Evolutionary conservation across 2,888 invertebrate species (phyloP).

Genomic region (Drosophila barbarae): DNA sequence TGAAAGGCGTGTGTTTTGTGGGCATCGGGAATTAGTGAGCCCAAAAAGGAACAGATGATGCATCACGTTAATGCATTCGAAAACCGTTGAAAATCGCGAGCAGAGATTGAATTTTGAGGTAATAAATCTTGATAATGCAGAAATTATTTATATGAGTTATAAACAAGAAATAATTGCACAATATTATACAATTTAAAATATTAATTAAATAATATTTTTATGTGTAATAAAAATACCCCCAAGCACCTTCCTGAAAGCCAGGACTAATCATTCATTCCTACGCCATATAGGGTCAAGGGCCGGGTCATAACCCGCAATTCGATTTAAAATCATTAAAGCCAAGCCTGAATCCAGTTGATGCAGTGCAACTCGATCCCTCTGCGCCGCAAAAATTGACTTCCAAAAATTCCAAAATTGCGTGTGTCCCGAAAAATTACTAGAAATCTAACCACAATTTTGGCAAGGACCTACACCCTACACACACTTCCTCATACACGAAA

Average conservation of each 20-base stretch:
- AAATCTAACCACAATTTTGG: slow-evolving; percentile 29
- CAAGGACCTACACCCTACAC: not conserved
- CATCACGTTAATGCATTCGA: not conserved
- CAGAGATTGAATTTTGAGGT: not conserved
- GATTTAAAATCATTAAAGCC: slow-evolving; percentile 60
- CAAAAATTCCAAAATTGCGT: slow-evolving; percentile 17
- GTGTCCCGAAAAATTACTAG: slow-evolving; percentile 14
- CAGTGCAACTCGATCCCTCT: not conserved
- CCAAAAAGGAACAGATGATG: not conserved
- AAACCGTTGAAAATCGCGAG: not conserved
- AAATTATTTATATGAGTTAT: too few relatives aligned
- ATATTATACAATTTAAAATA: too few relatives aligned
- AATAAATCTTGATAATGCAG: too few relatives aligned
- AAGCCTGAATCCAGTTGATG: slow-evolving; percentile 19
- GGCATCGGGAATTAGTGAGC: not conserved
- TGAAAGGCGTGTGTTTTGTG: slow-evolving; percentile 14
- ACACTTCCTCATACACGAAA: not conserved
- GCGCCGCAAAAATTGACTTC: slow-evolving; percentile 22
- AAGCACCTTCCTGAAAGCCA: too few relatives aligned
- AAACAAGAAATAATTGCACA: too few relatives aligned
- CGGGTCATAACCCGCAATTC: too few relatives aligned
- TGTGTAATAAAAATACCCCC: too few relatives aligned
- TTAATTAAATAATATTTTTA: too few relatives aligned
- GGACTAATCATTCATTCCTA: not conserved
- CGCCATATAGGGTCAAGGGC: too few relatives aligned